A percentile compares a stretch with the other conserved stretches of the same genome.
Evolutionary conservation across 2,797 vertebrate species (phyloP).

Genomic region (Halcyon leucocephala): DNA sequence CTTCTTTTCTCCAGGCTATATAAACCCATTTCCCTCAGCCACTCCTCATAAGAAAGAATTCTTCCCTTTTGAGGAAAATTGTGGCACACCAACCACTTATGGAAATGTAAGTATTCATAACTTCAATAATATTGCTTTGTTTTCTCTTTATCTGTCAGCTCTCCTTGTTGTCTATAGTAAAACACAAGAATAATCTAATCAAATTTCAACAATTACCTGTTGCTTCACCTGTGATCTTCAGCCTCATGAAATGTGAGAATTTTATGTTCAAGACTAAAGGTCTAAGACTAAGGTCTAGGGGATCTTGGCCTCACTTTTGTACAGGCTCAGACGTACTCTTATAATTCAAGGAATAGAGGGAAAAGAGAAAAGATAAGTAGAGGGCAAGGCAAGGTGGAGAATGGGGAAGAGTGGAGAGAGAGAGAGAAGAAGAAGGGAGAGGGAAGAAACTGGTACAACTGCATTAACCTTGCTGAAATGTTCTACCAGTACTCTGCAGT

Average conservation of each 20-base stretch:
- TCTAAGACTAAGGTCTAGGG: background rate
- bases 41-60: background rate
- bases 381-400: fast-evolving
- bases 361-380: background rate
- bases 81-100: background rate
- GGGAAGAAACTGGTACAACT: background rate
- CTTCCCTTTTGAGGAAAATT: background rate
- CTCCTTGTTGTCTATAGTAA: background rate
- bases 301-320: background rate
- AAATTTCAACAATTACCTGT: background rate
- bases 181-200: background rate
- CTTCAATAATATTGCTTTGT: background rate
- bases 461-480: background rate
- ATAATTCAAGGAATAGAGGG: background rate
- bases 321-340: background rate
- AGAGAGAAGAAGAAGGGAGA: background rate
- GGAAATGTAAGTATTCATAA: background rate
- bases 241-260: background rate
- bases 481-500: background rate
- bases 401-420: background rate
- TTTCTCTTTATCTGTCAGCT: background rate
- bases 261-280: background rate
- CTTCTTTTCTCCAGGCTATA: background rate
- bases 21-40: background rate
- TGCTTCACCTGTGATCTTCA: background rate